Conservation (phyloP, 2,113 vertebrate species). For the Gasterosteus aculeatus region DNA sequence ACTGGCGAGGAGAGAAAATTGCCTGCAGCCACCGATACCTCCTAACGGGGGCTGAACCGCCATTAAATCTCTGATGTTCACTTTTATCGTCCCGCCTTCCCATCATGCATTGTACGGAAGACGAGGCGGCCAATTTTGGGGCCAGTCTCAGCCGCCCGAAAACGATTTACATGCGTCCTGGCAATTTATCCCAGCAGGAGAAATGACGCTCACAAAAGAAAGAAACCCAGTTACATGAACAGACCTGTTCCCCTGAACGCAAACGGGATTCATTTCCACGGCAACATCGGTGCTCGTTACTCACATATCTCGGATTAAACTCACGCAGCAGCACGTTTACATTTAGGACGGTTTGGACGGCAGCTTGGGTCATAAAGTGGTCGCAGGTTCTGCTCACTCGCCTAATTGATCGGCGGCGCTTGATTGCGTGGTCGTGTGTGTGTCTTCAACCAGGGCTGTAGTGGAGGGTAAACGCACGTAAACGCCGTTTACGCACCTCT, state of each 20-base stretch:
- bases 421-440: slow-evolving; percentile 23
- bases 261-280: slow-evolving; percentile 11
- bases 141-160: slow-evolving; percentile 38
- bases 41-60: slow-evolving; percentile 51
- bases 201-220: slow-evolving; percentile 28
- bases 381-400: slow-evolving; percentile 13
- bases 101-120: slow-evolving; percentile 50
- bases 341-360: slow-evolving; percentile 5
- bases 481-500: too few species aligned
- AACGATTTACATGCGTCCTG: slow-evolving; percentile 63
- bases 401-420: slow-evolving; percentile 36
- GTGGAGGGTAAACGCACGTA: too few species aligned
- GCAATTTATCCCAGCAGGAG: slow-evolving; percentile 49
- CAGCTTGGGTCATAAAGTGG: slow-evolving; percentile 23
- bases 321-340: slow-evolving; percentile 4
- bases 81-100: slow-evolving; percentile 53
- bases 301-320: not conserved
- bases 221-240: slow-evolving; percentile 44
- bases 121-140: slow-evolving; percentile 50
- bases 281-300: not conserved
- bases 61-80: slow-evolving; percentile 69
- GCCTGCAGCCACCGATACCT: slow-evolving; percentile 40
- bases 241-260: slow-evolving; percentile 5
- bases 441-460: not conserved
- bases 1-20: slow-evolving; percentile 25